phyloP scores from a whole-genome alignment of 2,113 vertebrate species.

The Phaethornis superciliosus region DNA sequence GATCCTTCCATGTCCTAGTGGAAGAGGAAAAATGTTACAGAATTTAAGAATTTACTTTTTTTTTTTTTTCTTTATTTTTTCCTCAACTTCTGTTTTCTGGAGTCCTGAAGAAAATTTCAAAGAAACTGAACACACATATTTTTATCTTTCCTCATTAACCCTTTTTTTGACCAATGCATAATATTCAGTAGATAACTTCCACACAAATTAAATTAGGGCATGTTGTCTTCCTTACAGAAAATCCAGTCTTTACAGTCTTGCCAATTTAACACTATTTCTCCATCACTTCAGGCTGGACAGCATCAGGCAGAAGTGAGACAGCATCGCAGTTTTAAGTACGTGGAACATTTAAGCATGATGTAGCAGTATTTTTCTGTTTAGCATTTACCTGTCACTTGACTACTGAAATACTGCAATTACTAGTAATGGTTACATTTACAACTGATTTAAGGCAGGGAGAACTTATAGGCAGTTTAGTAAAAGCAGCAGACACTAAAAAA shows the following conservation, averaged over 20 bases:
- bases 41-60: background rate
- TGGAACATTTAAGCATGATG: background rate
- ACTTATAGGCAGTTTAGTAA: background rate
- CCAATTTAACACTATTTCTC: background rate
- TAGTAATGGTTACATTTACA: background rate
- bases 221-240: background rate
- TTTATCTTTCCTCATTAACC: background rate
- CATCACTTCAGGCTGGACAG: background rate
- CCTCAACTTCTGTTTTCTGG: background rate
- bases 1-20: conserved; percentile 89
- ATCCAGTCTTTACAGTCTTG: background rate
- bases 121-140: background rate
- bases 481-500: background rate
- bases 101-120: background rate
- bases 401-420: background rate
- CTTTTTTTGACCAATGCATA: background rate
- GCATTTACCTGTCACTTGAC: background rate
- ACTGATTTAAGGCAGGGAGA: background rate
- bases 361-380: background rate
- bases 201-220: background rate
- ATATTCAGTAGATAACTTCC: background rate
- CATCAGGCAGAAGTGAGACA: background rate
- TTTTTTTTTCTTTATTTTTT: rapidly evolving
- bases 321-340: background rate
- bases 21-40: conserved; percentile 23